Evolutionary conservation across 2,113 vertebrate genomes (phyloP), one percentile per base, ranked within the genome.

Genomic region (Peromyscus leucopus): DNA sequence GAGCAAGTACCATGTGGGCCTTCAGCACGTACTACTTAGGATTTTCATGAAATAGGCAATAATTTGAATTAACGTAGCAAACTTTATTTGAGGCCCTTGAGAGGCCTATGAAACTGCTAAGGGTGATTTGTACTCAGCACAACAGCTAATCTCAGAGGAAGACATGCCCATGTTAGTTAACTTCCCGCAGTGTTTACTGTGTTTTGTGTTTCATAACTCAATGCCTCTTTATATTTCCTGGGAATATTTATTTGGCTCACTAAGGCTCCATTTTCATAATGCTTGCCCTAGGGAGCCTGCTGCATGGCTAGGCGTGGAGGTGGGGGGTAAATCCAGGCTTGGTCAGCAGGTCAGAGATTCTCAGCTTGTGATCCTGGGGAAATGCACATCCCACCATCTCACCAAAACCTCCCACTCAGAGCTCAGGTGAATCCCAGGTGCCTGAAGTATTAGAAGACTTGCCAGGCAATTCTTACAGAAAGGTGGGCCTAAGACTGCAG

Each of bases 121-220:
- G 26, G 79, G 75, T 92, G 59, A 96, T 61, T 94, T 95, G 59
- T 71, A 92, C 42, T 79, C 51, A 79, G 61, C 42, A 12, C 33
- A 96, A 55, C 33, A 48, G 67, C 21, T 59, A 57, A 84, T 93
- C 79, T 90, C 80, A 3, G 36, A 65, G 84, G 88, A 90, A 61
- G n/a, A 85, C 71, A 59, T 39, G 7, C 59, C 79, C 36, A 3
- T 16, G 5, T 4, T 63, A 74, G 57, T 86, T 89, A 85, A 90
- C 95, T 71, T 85, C 85, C 89, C 84, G 59, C 65, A 80, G 48
- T 80, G 69, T 85, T 96, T 67, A 31, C 76, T 76, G 2, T 61
- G 79, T 59, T 89, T 42, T 93, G 1, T 79, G 46, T 95, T 92
- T 90, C 22, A 24, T 82, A 86, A 82, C 90, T 91, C 84, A 94